Base-by-base conservation (phyloP, 2,797 vertebrate genomes). In the Sebastes nivosus region DNA sequence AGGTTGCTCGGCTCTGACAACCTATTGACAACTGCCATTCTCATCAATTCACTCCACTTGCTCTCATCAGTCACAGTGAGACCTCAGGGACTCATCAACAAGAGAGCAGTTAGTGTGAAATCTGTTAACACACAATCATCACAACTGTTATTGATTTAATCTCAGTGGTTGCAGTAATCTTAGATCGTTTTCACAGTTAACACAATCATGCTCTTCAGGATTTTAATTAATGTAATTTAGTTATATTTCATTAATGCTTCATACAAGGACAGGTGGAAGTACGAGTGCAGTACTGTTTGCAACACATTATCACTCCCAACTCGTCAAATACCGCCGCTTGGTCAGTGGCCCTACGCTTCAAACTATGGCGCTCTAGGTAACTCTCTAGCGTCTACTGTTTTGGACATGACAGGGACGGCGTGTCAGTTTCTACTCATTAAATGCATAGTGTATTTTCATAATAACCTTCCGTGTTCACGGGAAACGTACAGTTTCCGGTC, bases 141-240 rank as follows among this genome's bases (percentile, higher is more conserved):
- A 10, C 30, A 36, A 13, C 66, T 16, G 36, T 74, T 32, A 20
- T 22, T 66, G 59, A 85, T 86, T 87, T 67, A 27, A 57, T 73
- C 70, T 34, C 54, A 55, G 42, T 36, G 30, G 63, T 81, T 34
- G 12, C 73, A n/a, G 22, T 70, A 14, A 77, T 72, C 50, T 55
- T 1, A 68, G 32, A 54, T 80, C 67, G 79, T 71, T 55, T 67
- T 34, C 78, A 83, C 80, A 34, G 50, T 54, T 52, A 77, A 72
- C 32, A 57, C 65, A 64, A 63, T 81, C 13, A 67, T 3, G 12
- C 30, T 54, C 52, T 3, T 32, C 36, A 3, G 10, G 46, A 34
- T 57, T 81, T 59, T 64, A 68, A 71, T 81, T 11, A 65, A 50
- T 60, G 14, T 6, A 2, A 77, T 78, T 83, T 32, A 13, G 27